These are phyloP conservation scores for Arvicanthis niloticus DNA, from an alignment of 2,113 vertebrate genomes.

Conservation along the genomic window DNA sequence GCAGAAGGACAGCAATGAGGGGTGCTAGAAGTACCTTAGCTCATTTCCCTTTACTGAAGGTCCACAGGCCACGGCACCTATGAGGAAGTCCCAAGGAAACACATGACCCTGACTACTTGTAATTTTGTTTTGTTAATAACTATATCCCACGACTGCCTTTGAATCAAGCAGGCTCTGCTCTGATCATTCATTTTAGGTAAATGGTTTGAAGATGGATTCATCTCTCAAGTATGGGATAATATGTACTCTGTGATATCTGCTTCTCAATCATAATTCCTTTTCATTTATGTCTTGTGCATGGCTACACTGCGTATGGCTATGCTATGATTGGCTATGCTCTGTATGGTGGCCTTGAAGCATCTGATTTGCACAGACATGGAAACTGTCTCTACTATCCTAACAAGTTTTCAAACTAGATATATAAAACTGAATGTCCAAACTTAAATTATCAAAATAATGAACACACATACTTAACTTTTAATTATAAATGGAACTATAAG, in stretches of 20 bases:
- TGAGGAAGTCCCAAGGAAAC: background rate
- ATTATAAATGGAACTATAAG: background rate
- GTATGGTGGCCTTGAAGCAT: background rate
- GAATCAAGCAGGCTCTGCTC: conserved; percentile 10
- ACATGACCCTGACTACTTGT: background rate
- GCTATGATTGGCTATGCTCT: too few species aligned
- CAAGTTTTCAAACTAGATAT: conserved; percentile 31
- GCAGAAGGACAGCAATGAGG: background rate
- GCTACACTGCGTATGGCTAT: background rate
- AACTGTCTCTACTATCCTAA: background rate
- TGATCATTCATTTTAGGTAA: conserved; percentile 54
- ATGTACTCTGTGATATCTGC: conserved; percentile 10
- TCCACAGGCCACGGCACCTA: background rate
- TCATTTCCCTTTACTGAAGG: background rate
- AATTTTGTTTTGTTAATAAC: background rate
- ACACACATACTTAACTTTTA: background rate
- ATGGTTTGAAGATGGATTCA: conserved; percentile 55
- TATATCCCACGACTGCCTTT: background rate
- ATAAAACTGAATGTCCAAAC: background rate
- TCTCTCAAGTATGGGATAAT: conserved; percentile 51
- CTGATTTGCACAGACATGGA: background rate
- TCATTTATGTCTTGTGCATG: conserved; percentile 28
- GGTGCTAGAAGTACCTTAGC: background rate
- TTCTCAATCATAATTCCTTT: conserved; percentile 52
- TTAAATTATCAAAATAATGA: conserved; percentile 54